Percentiles rank a stretch among this genome's conserved stretches.
Conservation (phyloP, 1,140 invertebrate species). For the Cherax destructor region DNA sequence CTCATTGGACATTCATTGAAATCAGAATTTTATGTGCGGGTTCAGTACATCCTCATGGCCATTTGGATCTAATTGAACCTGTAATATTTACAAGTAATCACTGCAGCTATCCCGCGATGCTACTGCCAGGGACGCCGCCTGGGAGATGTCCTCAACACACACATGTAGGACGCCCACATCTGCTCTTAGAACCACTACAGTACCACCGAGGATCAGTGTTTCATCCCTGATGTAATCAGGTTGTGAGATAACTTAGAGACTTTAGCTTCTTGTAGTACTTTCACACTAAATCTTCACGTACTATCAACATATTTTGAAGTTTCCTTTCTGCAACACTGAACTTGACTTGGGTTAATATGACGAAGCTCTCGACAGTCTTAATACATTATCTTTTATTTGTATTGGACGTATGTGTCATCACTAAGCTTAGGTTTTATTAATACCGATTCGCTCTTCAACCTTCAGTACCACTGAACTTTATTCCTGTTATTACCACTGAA, state of each 20-base stretch:
- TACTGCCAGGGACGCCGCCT: neutral
- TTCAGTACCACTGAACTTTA: neutral
- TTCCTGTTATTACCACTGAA: neutral
- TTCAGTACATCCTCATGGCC: conserved; percentile 20
- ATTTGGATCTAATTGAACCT: conserved; percentile 38
- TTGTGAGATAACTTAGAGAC: neutral
- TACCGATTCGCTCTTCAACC: no score
- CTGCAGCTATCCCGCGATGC: neutral
- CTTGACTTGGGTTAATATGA: no score
- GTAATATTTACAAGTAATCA: conserved; percentile 27
- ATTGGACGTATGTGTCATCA: no score
- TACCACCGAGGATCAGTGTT: no score
- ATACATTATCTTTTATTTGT: no score
- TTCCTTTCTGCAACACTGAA: no score
- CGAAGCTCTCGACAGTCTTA: no score
- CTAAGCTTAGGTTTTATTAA: no score
- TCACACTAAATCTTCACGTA: neutral
- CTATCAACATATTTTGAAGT: neutral
- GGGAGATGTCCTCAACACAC: neutral
- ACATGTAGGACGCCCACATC: neutral
- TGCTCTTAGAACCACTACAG: neutral
- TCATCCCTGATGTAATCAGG: neutral
- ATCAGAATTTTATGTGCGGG: conserved; percentile 32
- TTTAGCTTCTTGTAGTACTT: neutral
- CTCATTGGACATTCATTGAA: conserved; percentile 52